A percentile compares a stretch with the other conserved stretches of the same genome.
These are phyloP conservation scores for Lepetodrilus schrolli DNA, from an alignment of 2,888 invertebrate genomes.

Conservation along the genomic window DNA sequence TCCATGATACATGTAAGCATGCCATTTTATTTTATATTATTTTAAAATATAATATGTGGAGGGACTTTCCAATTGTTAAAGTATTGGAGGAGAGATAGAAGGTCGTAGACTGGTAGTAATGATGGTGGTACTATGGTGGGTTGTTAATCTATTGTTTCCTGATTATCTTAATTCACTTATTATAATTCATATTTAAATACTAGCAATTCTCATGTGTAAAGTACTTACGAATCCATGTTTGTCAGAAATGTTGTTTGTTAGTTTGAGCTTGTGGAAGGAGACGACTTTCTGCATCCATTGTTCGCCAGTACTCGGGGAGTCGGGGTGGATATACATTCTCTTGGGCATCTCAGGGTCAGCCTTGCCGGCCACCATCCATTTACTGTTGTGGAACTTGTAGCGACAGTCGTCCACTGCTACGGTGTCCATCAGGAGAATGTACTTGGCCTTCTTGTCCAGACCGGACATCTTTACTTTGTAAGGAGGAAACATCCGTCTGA, in stretches of 20 bases:
- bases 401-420: conserved; percentile 98
- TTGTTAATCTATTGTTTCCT: conserved; percentile 4
- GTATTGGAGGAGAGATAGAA: background rate
- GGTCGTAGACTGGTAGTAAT: conserved; percentile 77
- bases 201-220: conserved; percentile 77
- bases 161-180: background rate
- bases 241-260: conserved; percentile 99
- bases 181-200: conserved; percentile 29
- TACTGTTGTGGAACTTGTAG: conserved; percentile 78
- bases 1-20: too few relatives aligned
- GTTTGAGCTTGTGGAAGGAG: conserved; percentile 98
- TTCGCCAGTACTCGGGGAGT: conserved; percentile 90
- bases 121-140: too few relatives aligned
- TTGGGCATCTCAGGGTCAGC: conserved; percentile 99
- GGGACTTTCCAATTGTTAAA: background rate
- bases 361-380: conserved; percentile 89
- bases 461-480: conserved; percentile 99
- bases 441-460: conserved; percentile 98
- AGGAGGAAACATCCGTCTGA: conserved; percentile 99
- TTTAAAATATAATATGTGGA: too few relatives aligned
- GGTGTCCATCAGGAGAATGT: conserved; percentile 98
- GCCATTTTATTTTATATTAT: too few relatives aligned
- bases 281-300: conserved; percentile 99
- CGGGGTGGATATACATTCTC: conserved; percentile 99
- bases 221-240: conserved; percentile 99